Evolutionary conservation across 2,888 invertebrate genomes (phyloP), one percentile per base, ranked within the genome.

Genomic region (Plebejus melissa): DNA sequence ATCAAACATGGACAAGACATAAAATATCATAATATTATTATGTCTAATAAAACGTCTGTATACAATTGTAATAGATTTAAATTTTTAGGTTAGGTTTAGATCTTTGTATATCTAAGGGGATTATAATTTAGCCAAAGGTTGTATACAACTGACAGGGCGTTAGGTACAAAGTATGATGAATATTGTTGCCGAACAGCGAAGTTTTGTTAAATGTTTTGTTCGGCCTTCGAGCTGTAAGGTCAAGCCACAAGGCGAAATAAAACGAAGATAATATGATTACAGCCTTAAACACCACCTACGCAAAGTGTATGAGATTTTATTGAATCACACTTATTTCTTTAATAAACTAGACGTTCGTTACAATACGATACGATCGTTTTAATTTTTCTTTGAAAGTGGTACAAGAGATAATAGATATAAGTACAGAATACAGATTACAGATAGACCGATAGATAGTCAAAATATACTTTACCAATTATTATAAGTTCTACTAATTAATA

Each of bases 241-340:
- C 65, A 65, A 65, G 32, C 2, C 16, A 22, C 65, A 36, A 65
- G 36, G 36, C 65, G 36, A 65, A 36, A 65, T 32, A 65, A 65
- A 65, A 65, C 65, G 65, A 65, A 65, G 65, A 32, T 32, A 65
- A 65, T 65, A 65, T 36, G 13, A 65, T 65, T 65, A 65, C 65
- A 65, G 65, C 4, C 13, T 65, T 65, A 32, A 65, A 13, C 32
- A 65, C 65, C 32, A 65, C 65, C 65, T 65, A 65, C 65, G 65
- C 65, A 65, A 65, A 65, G 5, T 65, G 22, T 28, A 65, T 65
- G 13, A 13, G 65, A 36, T 13, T 65, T 65, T 16, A 32, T 65
- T 65, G 6, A 65, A 65, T 32, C 5, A 65, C 36, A 16, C 32
- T 5, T 65, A 60, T 28, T 54, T 54, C 16, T 54, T 54, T 54